These are phyloP conservation scores for Saturnia japonica DNA, from an alignment of 2,888 invertebrate genomes.

Conservation along the genomic window DNA sequence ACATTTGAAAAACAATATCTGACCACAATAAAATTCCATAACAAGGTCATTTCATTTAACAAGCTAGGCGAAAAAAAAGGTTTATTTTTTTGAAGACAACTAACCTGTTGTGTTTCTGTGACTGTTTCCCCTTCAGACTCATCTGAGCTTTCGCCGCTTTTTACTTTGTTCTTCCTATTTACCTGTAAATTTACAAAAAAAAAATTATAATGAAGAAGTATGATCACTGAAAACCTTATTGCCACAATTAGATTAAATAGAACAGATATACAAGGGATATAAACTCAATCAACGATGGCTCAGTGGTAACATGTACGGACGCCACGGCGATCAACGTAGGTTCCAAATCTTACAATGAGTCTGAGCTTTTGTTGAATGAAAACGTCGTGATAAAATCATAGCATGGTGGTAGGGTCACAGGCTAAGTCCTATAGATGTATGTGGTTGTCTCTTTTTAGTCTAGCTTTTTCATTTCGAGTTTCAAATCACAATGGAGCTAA, in stretches of 20 bases:
- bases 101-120: conserved; percentile 77
- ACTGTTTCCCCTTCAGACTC: conserved; percentile 77
- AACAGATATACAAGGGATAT: not conserved
- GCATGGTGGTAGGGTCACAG: too few species aligned
- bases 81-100: conserved; percentile 27
- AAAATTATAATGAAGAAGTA: not conserved
- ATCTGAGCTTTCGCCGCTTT: conserved; percentile 76
- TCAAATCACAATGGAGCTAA: too few species aligned
- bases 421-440: too few species aligned
- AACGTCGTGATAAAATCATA: too few species aligned
- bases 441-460: too few species aligned
- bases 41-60: not conserved
- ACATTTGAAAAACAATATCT: not conserved
- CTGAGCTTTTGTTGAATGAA: too few species aligned
- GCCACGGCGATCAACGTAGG: too few species aligned
- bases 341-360: too few species aligned
- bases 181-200: conserved; percentile 53
- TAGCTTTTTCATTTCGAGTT: too few species aligned
- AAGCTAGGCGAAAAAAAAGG: not conserved
- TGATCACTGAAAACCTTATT: not conserved
- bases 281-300: too few species aligned
- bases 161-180: conserved; percentile 75
- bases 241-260: not conserved
- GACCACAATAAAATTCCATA: not conserved
- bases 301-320: too few species aligned